Evolutionary conservation across 2,797 vertebrate species (phyloP).

Genomic region (Artibeus jamaicensis): DNA sequence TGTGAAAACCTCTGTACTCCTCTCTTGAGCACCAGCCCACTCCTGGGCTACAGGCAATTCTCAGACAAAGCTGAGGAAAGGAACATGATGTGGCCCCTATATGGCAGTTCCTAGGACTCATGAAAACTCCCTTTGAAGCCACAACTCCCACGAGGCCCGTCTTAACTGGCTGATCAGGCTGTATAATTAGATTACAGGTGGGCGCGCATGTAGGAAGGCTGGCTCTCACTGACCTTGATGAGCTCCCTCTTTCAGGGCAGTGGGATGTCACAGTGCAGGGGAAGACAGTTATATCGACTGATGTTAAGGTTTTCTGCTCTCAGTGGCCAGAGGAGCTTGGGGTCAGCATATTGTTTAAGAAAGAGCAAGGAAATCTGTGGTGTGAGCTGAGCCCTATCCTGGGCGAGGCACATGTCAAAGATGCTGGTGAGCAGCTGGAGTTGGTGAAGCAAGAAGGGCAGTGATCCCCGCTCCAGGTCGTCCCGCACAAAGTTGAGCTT

Average conservation of each 20-base stretch:
- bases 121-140: slow-evolving; percentile 47
- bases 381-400: neutral
- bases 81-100: neutral
- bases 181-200: slow-evolving; percentile 69
- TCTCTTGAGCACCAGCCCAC: neutral
- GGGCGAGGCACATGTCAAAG: slow-evolving; percentile 32
- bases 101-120: slow-evolving; percentile 8
- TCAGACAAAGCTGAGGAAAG: neutral
- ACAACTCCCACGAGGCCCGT: slow-evolving; percentile 16
- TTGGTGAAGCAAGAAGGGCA: slow-evolving; percentile 73
- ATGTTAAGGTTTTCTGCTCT: slow-evolving; percentile 67
- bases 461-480: slow-evolving; percentile 60
- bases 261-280: slow-evolving; percentile 35
- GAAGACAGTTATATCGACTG: slow-evolving; percentile 54
- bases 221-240: slow-evolving; percentile 54
- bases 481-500: slow-evolving; percentile 57
- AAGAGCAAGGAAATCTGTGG: slow-evolving; percentile 47
- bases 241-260: slow-evolving; percentile 65
- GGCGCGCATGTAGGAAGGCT: slow-evolving; percentile 41
- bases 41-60: neutral
- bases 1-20: neutral
- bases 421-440: slow-evolving; percentile 70
- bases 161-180: slow-evolving; percentile 75
- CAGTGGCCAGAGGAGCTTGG: slow-evolving; percentile 59
- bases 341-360: slow-evolving; percentile 55